Percentiles rank a stretch among this genome's conserved stretches.
Conservation (phyloP, 2,797 vertebrate species). For the Myotis pilosus region DNA sequence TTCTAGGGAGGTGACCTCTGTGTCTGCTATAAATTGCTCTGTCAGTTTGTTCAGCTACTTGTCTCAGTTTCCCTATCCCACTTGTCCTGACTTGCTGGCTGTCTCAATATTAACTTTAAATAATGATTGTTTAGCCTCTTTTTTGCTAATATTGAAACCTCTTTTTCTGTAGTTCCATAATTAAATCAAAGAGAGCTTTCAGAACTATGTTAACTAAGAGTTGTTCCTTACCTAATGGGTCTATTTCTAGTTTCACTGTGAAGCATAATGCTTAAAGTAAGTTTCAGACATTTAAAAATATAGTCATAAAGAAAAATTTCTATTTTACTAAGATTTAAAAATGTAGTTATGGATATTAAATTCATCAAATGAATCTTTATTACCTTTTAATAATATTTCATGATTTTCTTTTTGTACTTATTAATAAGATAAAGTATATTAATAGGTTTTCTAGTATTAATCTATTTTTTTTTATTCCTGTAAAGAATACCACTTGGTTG, state of each 20-base stretch:
- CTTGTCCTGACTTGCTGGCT: too few species aligned
- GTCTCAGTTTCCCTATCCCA: too few species aligned
- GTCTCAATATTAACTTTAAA: conserved; percentile 47
- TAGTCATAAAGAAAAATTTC: conserved; percentile 10
- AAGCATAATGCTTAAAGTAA: conserved; percentile 4
- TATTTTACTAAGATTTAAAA: conserved; percentile 46
- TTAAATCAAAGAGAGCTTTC: conserved; percentile 44
- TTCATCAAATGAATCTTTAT: conserved; percentile 63
- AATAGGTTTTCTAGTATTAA: conserved; percentile 60
- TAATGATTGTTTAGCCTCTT: conserved; percentile 39
- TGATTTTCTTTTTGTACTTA: conserved; percentile 56
- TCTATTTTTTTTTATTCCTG: conserved; percentile 60
- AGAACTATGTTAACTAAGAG: conserved; percentile 26
- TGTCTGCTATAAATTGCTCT: too few species aligned
- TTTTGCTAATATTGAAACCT: neutral
- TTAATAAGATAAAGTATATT: conserved; percentile 64
- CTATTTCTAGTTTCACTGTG: neutral
- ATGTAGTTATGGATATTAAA: conserved; percentile 55
- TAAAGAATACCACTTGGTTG: conserved; percentile 52
- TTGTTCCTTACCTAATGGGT: neutral
- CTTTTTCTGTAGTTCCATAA: conserved; percentile 48
- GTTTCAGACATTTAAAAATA: conserved; percentile 18
- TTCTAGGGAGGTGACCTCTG: too few species aligned
- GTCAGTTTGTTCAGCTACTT: too few species aligned
- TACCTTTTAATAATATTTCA: conserved; percentile 55